These are phyloP conservation scores for Ammospiza caudacuta DNA, from an alignment of 2,113 vertebrate genomes.

Conservation along the genomic window DNA sequence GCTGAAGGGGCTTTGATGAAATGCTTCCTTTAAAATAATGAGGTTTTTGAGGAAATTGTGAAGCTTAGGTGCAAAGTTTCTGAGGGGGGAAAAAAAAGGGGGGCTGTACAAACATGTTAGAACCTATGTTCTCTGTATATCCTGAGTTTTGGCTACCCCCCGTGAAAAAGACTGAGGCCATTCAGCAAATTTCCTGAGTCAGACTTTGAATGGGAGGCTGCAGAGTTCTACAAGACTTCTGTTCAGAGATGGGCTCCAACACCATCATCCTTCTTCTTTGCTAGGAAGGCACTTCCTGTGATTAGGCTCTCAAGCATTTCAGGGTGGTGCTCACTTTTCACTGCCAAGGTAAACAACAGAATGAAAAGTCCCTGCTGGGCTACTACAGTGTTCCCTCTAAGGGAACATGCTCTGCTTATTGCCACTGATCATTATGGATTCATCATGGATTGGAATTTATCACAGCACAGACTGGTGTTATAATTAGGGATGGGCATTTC, in stretches of 20 bases:
- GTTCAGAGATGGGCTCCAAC: neutral
- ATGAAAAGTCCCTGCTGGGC: neutral
- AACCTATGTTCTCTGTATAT: neutral
- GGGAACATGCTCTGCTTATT: neutral
- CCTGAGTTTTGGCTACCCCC: neutral
- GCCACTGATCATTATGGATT: neutral
- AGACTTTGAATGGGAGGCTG: neutral
- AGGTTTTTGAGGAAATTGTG: neutral
- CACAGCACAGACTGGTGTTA: neutral
- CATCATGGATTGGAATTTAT: neutral
- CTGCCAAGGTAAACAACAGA: slow-evolving; percentile 6
- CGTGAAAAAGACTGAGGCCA: neutral
- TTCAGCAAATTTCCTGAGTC: neutral
- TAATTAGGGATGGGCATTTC: neutral
- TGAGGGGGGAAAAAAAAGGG: fast-evolving
- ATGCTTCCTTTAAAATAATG: neutral
- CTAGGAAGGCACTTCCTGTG: neutral
- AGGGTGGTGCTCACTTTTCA: slow-evolving; percentile 21
- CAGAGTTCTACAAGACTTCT: neutral
- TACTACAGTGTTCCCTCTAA: neutral
- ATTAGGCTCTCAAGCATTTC: slow-evolving; percentile 41
- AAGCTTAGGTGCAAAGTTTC: neutral
- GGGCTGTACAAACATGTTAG: neutral
- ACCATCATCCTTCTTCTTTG: neutral
- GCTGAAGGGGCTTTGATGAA: neutral